Evolutionary conservation across 2,888 invertebrate species (phyloP), one percentile per base, ranked within the genome.

Genomic region (Matsumyia berberina): DNA sequence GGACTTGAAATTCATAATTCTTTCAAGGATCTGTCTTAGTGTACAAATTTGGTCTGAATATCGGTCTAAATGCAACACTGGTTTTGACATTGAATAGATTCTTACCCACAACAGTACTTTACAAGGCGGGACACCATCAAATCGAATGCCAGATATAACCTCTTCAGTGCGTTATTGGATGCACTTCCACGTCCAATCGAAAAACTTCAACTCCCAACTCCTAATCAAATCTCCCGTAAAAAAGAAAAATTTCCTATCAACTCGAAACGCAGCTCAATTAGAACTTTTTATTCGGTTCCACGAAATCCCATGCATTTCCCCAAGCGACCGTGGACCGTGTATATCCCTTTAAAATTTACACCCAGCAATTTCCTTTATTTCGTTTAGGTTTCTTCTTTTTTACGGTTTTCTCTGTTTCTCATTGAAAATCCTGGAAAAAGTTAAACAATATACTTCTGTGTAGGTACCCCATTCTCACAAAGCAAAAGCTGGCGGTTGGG

Each of bases 361-460:
- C 77, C 51, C 72, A 60, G 67, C 77, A 77, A 77, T 72, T 72
- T 82, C 82, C 66, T 72, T 73, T 83, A 83, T 83, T 83, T 72
- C 82, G 82, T 77, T 82, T 69, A 44, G 24, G 39, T 66, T 74
- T 35, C 49, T 29, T 69, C 19, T n/a, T 53, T 57, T 62, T 66
- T n/a, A 17, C 15, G n/a, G n/a, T 62, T 53, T 6, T 46, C n/a
- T 46, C 24, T 17, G 19, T 51, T 33, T 17, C 15, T 19, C 62
- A 57, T 66, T 64, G 37, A 67, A 83, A 83, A 72, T 74, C 58
- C 74, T 67, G 67, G 60, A 69, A 79, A 83, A 85, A 85, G 85
- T 85, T 85, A 74, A 85, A 85, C 85, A 85, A 85, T 85, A 74
- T 79, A 79, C 85, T 80, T 82, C 53, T 77, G 67, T 78, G 72